Percentiles rank a stretch among this genome's conserved stretches.
phyloP scores from a whole-genome alignment of 2,888 invertebrate species.

The Macropis europaea region DNA sequence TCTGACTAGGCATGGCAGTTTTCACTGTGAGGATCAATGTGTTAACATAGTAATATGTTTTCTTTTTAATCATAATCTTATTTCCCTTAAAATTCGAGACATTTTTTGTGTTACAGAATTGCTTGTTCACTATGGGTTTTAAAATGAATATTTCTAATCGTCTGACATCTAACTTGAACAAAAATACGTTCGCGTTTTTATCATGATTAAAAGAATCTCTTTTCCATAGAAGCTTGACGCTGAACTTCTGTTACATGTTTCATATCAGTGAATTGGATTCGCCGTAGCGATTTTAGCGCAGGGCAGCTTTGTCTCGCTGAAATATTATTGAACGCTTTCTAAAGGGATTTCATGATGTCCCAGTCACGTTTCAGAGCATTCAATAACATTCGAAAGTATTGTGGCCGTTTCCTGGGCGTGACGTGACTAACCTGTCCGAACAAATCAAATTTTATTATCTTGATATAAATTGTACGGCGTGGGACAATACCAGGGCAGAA shows the following conservation, averaged over 20 bases:
- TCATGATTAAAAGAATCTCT: no score
- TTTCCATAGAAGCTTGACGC: no score
- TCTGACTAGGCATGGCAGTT: no score
- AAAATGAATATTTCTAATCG: no score
- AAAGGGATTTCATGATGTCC: conserved; percentile 34
- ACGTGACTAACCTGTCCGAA: conserved; percentile 35
- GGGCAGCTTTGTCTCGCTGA: background rate
- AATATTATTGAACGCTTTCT: conserved; percentile 19
- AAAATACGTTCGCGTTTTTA: no score
- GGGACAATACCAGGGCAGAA: background rate
- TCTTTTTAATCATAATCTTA: no score
- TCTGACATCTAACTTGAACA: no score
- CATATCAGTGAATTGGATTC: background rate
- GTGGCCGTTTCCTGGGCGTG: conserved; percentile 33
- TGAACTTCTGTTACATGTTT: background rate
- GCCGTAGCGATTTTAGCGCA: background rate
- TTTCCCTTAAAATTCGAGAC: no score
- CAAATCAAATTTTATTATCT: conserved; percentile 19
- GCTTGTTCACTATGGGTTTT: no score
- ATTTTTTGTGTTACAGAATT: no score
- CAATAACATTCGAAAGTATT: conserved; percentile 40
- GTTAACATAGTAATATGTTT: no score
- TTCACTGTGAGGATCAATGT: no score
- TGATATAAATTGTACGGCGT: background rate
- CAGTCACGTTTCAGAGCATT: conserved; percentile 38